Conservation (phyloP, 2,888 invertebrate species). For the Oligia fasciuncula region DNA sequence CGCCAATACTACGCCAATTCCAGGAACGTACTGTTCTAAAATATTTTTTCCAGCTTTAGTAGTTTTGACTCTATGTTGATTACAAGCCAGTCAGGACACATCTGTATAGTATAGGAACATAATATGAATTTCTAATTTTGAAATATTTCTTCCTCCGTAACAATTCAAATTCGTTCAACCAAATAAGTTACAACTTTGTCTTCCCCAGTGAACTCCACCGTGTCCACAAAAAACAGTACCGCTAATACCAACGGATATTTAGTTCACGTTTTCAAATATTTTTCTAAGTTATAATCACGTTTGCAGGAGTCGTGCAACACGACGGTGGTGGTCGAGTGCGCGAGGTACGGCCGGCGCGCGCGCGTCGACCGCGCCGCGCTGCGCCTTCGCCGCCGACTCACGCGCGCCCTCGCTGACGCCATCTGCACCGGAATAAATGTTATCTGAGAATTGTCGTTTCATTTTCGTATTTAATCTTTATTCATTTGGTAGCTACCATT, state of each 20-base stretch:
- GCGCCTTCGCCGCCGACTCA: conserved; percentile 76
- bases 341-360: conserved; percentile 78
- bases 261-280: conserved; percentile 68
- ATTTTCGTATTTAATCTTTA: conserved; percentile 28
- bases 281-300: conserved; percentile 68
- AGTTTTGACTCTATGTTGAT: background rate
- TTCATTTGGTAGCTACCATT: background rate
- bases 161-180: background rate
- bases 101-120: background rate
- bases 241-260: conserved; percentile 55
- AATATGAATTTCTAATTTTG: background rate
- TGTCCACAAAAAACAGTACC: conserved; percentile 37
- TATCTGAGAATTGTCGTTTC: conserved; percentile 60
- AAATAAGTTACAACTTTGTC: conserved; percentile 4
- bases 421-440: conserved; percentile 80
- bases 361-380: conserved; percentile 82
- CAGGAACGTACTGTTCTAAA: background rate
- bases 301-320: conserved; percentile 87
- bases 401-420: conserved; percentile 74
- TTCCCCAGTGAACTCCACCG: conserved; percentile 14
- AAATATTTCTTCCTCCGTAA: background rate
- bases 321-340: conserved; percentile 84
- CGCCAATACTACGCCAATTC: no score
- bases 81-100: background rate
- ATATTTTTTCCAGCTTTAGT: background rate